Evolutionary conservation across 1,140 invertebrate genomes (phyloP).

Genomic region (Lucilia sericata): DNA sequence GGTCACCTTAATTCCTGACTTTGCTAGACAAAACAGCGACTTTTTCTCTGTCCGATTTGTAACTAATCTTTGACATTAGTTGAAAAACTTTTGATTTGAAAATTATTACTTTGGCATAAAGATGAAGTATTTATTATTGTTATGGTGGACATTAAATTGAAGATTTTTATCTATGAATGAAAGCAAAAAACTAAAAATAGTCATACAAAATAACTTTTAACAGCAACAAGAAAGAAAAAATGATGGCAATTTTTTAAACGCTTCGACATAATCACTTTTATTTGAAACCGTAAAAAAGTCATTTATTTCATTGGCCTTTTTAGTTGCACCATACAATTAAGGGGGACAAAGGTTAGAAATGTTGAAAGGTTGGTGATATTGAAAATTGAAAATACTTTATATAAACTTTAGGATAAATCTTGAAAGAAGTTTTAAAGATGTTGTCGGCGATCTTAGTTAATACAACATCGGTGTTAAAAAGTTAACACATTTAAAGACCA

Average conservation of each 20-base stretch:
- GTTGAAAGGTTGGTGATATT: too few relatives aligned
- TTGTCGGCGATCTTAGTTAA: too few relatives aligned
- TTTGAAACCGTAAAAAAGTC: background rate
- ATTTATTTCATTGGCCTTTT: too few relatives aligned
- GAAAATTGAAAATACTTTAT: too few relatives aligned
- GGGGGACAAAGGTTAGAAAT: too few relatives aligned
- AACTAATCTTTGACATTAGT: conserved; percentile 38
- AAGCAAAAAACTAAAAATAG: background rate
- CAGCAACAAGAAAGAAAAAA: background rate
- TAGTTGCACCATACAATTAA: too few relatives aligned
- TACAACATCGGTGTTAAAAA: too few relatives aligned
- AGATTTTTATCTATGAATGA: background rate
- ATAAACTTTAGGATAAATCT: too few relatives aligned
- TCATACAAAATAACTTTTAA: background rate
- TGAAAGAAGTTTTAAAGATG: too few relatives aligned
- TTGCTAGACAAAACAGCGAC: background rate
- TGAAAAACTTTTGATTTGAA: conserved; percentile 33
- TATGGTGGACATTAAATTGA: conserved; percentile 35
- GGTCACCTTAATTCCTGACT: background rate
- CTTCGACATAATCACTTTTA: background rate
- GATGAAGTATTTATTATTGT: conserved; percentile 36
- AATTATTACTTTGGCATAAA: conserved; percentile 31
- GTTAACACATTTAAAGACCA: too few relatives aligned
- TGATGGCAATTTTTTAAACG: background rate
- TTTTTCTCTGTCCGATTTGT: conserved; percentile 12